Percentiles rank a stretch among this genome's conserved stretches.
Evolutionary conservation across 2,888 invertebrate genomes (phyloP).

Genomic region (Dascillus cervinus): DNA sequence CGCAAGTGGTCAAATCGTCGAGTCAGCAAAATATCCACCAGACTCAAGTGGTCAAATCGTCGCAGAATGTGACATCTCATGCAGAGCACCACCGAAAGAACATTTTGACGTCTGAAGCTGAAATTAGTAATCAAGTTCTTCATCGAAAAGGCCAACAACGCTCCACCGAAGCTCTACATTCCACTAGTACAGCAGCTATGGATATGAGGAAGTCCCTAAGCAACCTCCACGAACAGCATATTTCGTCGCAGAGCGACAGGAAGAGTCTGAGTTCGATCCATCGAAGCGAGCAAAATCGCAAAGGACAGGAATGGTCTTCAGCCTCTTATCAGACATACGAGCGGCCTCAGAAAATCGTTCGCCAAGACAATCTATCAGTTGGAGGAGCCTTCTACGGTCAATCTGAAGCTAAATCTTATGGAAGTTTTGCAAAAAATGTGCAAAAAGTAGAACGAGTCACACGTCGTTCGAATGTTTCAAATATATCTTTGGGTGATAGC

Average conservation of each 20-base stretch:
- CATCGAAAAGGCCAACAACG: slow-evolving; percentile 65
- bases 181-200: slow-evolving; percentile 65
- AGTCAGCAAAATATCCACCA: slow-evolving; percentile 22
- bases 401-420: slow-evolving; percentile 63
- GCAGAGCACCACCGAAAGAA: slow-evolving; percentile 66
- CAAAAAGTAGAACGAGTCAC: slow-evolving; percentile 53
- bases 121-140: slow-evolving; percentile 68
- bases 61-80: slow-evolving; percentile 14
- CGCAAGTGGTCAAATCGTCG: slow-evolving; percentile 22
- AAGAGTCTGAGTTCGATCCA: slow-evolving; percentile 75
- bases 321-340: slow-evolving; percentile 45
- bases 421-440: slow-evolving; percentile 52
- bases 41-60: slow-evolving; percentile 10
- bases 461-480: slow-evolving; percentile 62
- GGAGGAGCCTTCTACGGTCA: slow-evolving; percentile 68
- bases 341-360: slow-evolving; percentile 53
- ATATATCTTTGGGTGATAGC: slow-evolving; percentile 67
- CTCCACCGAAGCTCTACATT: slow-evolving; percentile 65
- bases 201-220: slow-evolving; percentile 74
- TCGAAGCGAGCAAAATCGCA: slow-evolving; percentile 52
- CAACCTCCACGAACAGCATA: slow-evolving; percentile 67
- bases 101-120: slow-evolving; percentile 65
- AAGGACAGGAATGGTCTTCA: slow-evolving; percentile 47
- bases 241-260: slow-evolving; percentile 62
- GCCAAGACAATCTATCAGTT: slow-evolving; percentile 60